Evolutionary conservation across 2,113 vertebrate species (phyloP).

Genomic region (Sorex fumeus): DNA sequence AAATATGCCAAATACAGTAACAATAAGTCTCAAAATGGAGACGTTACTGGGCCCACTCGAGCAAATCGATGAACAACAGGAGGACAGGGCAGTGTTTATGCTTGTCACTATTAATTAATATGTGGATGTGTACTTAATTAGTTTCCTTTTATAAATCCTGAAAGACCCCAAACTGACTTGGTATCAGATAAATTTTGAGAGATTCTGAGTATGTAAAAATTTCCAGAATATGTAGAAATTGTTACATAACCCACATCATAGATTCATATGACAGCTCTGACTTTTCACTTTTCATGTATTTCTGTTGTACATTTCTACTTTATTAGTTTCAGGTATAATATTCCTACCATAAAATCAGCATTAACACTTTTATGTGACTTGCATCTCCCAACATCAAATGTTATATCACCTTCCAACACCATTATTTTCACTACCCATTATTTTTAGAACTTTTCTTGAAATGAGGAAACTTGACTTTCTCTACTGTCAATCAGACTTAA

Average conservation of each 20-base stretch:
- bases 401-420: background rate
- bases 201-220: background rate
- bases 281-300: background rate
- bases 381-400: background rate
- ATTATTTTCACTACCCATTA: background rate
- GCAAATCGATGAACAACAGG: too few species aligned
- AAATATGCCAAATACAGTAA: too few species aligned
- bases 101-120: background rate
- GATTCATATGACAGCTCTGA: background rate
- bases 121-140: background rate
- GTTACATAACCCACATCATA: background rate
- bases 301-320: conserved; percentile 32
- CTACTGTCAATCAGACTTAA: background rate
- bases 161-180: background rate
- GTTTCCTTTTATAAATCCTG: conserved; percentile 1
- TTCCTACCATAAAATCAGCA: background rate
- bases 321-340: conserved; percentile 32
- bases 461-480: background rate
- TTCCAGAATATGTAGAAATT: background rate
- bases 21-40: too few species aligned
- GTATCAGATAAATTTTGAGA: background rate
- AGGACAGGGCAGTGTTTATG: too few species aligned
- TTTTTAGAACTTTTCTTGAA: conserved; percentile 51
- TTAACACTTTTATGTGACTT: background rate
- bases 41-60: too few species aligned